Base-by-base conservation (phyloP, 2,113 vertebrate genomes). In the Clupea harengus region DNA sequence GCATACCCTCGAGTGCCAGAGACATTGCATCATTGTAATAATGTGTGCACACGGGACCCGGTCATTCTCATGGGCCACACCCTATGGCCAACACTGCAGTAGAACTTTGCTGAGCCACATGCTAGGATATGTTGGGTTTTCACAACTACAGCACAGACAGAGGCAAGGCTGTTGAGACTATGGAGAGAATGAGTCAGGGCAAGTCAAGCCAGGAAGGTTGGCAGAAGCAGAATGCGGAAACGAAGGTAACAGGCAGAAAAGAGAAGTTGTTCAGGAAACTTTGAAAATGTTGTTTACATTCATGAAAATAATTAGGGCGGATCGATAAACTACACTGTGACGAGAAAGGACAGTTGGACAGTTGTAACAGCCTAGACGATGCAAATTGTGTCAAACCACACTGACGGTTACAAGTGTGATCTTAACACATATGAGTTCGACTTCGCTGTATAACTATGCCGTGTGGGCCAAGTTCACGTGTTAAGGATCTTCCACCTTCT, bases 121-220 rank as follows among this genome's bases (percentile, higher is more conserved):
- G 72, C 32, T 32, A 6, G 32, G 28, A 17, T 78, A 17, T 10
- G 72, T 39, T 32, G 13, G 28, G 28, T 17, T 78, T 78, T 39
- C 13, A 39, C 72, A 39, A 32, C 72, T 39, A 39, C 32, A 22
- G 54, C 72, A 78, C 72, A 75, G 9, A 28, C 72, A 28, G 32
- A 15, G 28, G 72, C 72, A 17, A 4, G 72, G 11, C 28, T 11
- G 25, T 32, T 39, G 72, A 15, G 72, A 78, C 72, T 28, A 32
- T 15, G 72, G 72, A 78, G 72, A 78, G 72, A 78, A 15, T 78
- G 72, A 78, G 72, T 78, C 72, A 75, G 28, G 10, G 72, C 39
- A 15, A 45, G 67, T 78, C 47, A 28, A 13, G 28, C 72, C 72
- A 78, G 28, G 25, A 78, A 28, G 28, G 32, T 28, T 32, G 72